A percentile compares a stretch with the other conserved stretches of the same genome.
Conservation (phyloP, 64 coral and sea anemone species). For the Stylophora pistillata region DNA sequence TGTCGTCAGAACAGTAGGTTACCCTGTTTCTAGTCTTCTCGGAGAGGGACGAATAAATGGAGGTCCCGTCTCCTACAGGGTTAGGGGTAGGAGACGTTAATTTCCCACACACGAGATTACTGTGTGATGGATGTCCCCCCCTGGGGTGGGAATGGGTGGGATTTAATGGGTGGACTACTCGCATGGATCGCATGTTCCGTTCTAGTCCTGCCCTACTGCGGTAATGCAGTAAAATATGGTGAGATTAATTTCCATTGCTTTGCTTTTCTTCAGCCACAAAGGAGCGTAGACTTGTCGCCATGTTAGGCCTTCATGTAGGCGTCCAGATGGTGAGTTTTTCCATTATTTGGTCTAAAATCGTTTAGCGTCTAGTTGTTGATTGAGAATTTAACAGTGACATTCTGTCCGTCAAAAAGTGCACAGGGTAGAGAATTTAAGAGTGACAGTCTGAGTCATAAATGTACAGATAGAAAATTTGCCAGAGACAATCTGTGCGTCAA, state of each 20-base stretch:
- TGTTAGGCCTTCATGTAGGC: slow-evolving; percentile 91
- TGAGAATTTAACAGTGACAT: not conserved
- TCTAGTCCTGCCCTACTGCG: not conserved
- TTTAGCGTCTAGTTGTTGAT: too few species aligned
- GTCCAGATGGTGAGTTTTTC: slow-evolving; percentile 77
- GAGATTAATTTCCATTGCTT: not conserved
- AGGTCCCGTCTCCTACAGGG: too few species aligned
- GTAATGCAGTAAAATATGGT: not conserved
- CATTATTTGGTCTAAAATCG: not conserved
- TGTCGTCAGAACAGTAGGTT: too few species aligned
- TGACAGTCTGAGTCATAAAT: not conserved
- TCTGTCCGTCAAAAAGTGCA: not conserved
- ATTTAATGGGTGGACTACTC: too few species aligned
- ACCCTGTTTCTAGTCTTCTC: too few species aligned
- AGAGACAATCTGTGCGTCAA: not conserved
- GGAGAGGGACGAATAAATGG: not conserved
- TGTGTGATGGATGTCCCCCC: too few species aligned
- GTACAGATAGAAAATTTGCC: not conserved
- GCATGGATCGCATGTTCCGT: too few species aligned
- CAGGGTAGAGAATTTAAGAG: not conserved
- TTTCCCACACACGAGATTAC: too few species aligned
- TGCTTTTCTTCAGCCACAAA: slow-evolving; percentile 71
- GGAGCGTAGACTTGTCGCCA: slow-evolving; percentile 80
- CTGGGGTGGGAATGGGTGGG: too few species aligned
- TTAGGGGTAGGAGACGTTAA: too few species aligned